Percentiles rank a stretch among this genome's conserved stretches.
Evolutionary conservation across 2,888 invertebrate genomes (phyloP).

Genomic region (Lymantria dispar): DNA sequence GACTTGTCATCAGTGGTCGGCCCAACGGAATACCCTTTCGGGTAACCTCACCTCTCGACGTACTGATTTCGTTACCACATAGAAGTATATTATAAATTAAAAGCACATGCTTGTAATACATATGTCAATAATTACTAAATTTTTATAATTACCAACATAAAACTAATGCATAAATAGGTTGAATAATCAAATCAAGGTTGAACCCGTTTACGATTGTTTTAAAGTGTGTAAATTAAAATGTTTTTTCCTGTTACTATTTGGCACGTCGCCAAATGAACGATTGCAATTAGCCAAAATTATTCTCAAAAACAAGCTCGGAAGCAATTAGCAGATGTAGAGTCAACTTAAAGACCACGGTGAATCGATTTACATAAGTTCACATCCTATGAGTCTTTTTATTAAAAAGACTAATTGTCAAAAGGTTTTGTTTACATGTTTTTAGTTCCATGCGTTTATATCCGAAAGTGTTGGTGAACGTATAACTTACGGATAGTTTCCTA

Average conservation of each 20-base stretch:
- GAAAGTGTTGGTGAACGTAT: too few relatives aligned
- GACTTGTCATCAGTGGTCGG: too few relatives aligned
- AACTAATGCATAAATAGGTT: constrained; percentile 15
- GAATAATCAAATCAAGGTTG: constrained; percentile 40
- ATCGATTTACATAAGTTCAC: constrained; percentile 52
- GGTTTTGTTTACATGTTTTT: not conserved
- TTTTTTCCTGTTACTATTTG: constrained; percentile 57
- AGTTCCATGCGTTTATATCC: too few relatives aligned
- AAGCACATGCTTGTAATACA: too few relatives aligned
- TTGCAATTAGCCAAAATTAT: constrained; percentile 79
- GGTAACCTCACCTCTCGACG: too few relatives aligned
- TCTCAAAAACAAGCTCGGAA: constrained; percentile 75
- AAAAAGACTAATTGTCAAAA: not conserved
- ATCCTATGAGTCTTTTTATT: constrained; percentile 45
- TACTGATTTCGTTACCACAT: too few relatives aligned
- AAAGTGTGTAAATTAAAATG: constrained; percentile 57
- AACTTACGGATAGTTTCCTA: too few relatives aligned
- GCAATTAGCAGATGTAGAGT: constrained; percentile 76
- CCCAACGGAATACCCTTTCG: too few relatives aligned
- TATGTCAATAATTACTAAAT: too few relatives aligned
- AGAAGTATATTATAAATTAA: too few relatives aligned
- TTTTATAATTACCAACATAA: too few relatives aligned
- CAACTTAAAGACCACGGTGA: constrained; percentile 59
- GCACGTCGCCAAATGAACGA: constrained; percentile 63
- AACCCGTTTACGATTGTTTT: constrained; percentile 31